A percentile compares a stretch with the other conserved stretches of the same genome.
Conservation (phyloP, 2,888 invertebrate species). For the Imbricaverruca yamaguchii region DNA sequence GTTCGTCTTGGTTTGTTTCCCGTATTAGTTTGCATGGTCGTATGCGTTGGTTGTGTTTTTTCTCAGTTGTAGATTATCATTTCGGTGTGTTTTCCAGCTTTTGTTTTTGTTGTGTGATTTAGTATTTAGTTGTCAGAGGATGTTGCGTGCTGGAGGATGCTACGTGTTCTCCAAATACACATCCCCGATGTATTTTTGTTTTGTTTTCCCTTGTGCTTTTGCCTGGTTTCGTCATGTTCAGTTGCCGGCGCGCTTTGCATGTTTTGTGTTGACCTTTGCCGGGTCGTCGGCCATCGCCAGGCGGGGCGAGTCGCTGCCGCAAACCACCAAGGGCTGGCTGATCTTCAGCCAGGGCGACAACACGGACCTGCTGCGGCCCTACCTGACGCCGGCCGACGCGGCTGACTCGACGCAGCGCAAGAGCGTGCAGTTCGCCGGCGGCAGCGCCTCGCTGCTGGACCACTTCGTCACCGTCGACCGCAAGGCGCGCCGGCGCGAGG, state of each 20-base stretch:
- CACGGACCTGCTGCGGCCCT: not conserved
- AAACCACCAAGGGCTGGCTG: not conserved
- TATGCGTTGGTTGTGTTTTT: too few relatives aligned
- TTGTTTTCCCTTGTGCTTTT: too few relatives aligned
- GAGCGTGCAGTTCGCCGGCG: not conserved
- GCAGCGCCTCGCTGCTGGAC: not conserved
- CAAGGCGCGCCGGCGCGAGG: not conserved
- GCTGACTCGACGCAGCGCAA: not conserved
- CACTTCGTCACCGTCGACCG: slow-evolving; percentile 20
- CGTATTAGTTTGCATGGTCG: too few relatives aligned
- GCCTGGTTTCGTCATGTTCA: too few relatives aligned
- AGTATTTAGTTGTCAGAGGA: too few relatives aligned
- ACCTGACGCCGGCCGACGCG: not conserved
- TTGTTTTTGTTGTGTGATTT: too few relatives aligned
- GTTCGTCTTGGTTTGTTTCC: too few relatives aligned
- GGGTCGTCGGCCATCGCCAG: not conserved
- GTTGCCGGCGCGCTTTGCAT: not conserved
- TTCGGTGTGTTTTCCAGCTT: too few relatives aligned
- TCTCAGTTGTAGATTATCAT: too few relatives aligned
- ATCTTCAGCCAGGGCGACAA: slow-evolving; percentile 4
- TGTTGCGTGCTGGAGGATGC: too few relatives aligned
- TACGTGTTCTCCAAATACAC: too few relatives aligned
- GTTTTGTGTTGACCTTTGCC: not conserved
- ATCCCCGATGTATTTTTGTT: too few relatives aligned
- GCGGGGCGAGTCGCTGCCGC: not conserved